Conservation (phyloP, 1,140 invertebrate species). For the Thalassaphorura encarpata region DNA sequence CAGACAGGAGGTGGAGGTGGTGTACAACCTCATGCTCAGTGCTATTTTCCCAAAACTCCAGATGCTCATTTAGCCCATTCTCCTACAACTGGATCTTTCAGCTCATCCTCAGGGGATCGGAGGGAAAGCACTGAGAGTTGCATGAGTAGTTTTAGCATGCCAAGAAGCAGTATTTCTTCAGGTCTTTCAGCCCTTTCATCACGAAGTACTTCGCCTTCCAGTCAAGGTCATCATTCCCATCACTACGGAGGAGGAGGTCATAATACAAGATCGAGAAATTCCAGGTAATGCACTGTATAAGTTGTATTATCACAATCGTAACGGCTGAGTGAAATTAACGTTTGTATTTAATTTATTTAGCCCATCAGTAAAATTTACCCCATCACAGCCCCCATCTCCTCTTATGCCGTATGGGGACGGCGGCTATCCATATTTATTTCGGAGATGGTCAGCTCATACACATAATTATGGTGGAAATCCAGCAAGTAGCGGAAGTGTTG, state of each 20-base stretch:
- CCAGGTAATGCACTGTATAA: slow-evolving; percentile 13
- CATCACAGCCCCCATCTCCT: slow-evolving; percentile 31
- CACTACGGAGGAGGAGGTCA: slow-evolving; percentile 13
- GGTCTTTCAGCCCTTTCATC: slow-evolving; percentile 28
- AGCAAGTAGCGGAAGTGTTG: slow-evolving; percentile 11
- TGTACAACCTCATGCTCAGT: no score
- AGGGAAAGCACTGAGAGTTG: slow-evolving; percentile 32
- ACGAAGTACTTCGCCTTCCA: slow-evolving; percentile 27
- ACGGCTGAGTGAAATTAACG: not conserved
- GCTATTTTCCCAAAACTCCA: slow-evolving; percentile 22
- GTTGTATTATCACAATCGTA: not conserved
- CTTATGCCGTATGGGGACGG: slow-evolving; percentile 24
- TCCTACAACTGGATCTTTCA: slow-evolving; percentile 23
- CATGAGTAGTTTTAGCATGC: slow-evolving; percentile 28
- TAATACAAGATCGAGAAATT: slow-evolving; percentile 25
- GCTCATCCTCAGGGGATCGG: slow-evolving; percentile 22
- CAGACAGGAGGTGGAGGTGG: not conserved
- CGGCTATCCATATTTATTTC: slow-evolving; percentile 25
- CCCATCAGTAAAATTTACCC: slow-evolving; percentile 31
- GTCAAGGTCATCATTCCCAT: slow-evolving; percentile 21
- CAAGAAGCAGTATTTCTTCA: slow-evolving; percentile 27
- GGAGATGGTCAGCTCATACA: slow-evolving; percentile 32
- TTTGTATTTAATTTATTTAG: slow-evolving; percentile 7
- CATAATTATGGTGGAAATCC: slow-evolving; percentile 19
- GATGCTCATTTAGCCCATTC: slow-evolving; percentile 22